phyloP scores from a whole-genome alignment of 1,140 invertebrate species.

The Sesamia nonagrioides region DNA sequence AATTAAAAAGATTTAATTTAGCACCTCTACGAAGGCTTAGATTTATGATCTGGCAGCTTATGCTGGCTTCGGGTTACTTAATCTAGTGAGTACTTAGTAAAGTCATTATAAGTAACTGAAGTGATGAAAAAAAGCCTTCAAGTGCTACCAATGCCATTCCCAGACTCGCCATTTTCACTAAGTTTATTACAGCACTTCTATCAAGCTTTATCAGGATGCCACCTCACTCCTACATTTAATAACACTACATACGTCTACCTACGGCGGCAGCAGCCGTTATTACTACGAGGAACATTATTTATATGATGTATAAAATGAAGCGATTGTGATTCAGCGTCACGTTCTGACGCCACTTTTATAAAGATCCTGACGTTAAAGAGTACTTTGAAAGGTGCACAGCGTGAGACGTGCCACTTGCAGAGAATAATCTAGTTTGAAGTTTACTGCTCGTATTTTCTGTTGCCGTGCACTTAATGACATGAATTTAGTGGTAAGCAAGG shows the following conservation, averaged over 20 bases:
- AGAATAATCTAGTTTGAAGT: constrained; percentile 37
- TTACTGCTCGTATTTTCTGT: constrained; percentile 28
- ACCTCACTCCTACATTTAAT: constrained; percentile 14
- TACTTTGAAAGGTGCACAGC: constrained; percentile 37
- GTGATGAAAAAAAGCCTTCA: background rate
- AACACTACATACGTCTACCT: constrained; percentile 22
- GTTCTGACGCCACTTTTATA: constrained; percentile 49
- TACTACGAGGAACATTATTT: constrained; percentile 35
- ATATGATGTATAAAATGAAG: constrained; percentile 52
- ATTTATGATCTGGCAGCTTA: constrained; percentile 28
- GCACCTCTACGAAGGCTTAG: constrained; percentile 34
- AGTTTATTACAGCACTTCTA: constrained; percentile 27
- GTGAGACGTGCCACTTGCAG: constrained; percentile 34
- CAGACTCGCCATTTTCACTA: background rate
- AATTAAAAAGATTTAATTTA: constrained; percentile 44
- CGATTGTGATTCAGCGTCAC: constrained; percentile 54
- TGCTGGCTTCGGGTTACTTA: background rate
- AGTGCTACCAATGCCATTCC: background rate
- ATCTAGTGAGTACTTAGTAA: too few species aligned
- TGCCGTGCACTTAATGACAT: background rate
- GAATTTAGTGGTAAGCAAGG: constrained; percentile 6
- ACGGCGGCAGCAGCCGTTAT: constrained; percentile 17
- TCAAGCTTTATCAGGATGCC: constrained; percentile 13
- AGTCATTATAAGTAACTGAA: background rate
- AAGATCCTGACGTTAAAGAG: constrained; percentile 37